Base-by-base conservation (phyloP, 2,113 vertebrate species). In the Cyprinus carpio region DNA sequence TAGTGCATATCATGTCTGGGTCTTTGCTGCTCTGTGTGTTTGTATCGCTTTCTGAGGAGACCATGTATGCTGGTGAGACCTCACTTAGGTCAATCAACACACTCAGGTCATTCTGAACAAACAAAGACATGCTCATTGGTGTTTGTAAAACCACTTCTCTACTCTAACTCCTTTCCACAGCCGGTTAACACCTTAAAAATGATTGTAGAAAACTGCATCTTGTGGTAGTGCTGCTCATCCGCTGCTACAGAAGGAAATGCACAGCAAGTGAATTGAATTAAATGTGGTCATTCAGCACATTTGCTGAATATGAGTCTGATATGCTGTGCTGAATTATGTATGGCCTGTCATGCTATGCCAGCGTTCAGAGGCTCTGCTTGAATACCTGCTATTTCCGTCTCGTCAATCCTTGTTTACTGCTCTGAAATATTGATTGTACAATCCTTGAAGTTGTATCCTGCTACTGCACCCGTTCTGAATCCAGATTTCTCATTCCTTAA, bases 351-450 rank as follows among this genome's bases (percentile, higher is more conserved):
- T 49, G 46, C 46, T 46, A 20, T n/a, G 16, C 12, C 46, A 49
- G 46, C 46, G 3, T 49, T 6, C 43, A 46, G 6, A 84, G 27
- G 72, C 20, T 20, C 37, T 84, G n/a, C 34, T 62, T 13, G 80
- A 71, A 58, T 60, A 37, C 16, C 76, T 78, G 46, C 18, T 56
- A 2, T 60, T 60, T 58, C 29, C 51, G 56, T 79, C 23, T 62
- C 20, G 37, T 78, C 78, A 86, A 84, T 85, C 82, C 86, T 75
- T 43, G 6, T 31, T 75, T 85, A 9, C 4, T 87, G 56, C 75
- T 75, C 40, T 87, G 84, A 51, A 85, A 74, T 84, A 31, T 46
- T 91, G 93, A 93, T 92, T 93, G 92, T 93, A 91, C 62, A 87
- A 87, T 91, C 88, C 51, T 27, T 75, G 76, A 76, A 89, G 31